Conservation (phyloP, 2,888 invertebrate genomes). For the Chironomus riparius region DNA sequence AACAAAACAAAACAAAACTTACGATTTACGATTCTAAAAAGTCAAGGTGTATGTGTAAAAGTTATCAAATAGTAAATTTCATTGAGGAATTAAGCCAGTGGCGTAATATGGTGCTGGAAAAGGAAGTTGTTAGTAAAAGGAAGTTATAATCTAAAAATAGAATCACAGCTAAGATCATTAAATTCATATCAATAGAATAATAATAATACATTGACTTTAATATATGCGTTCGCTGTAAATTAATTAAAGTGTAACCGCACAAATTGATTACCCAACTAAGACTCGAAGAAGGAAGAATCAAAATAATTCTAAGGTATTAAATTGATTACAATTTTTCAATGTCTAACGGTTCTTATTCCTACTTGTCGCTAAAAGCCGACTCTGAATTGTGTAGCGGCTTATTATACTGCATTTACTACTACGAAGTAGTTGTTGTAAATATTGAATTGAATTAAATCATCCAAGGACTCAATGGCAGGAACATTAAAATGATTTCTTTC, state of each 20-base stretch:
- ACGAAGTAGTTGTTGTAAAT: neutral
- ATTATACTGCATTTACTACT: neutral
- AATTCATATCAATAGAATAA: too few species aligned
- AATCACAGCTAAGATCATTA: too few species aligned
- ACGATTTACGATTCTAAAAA: neutral
- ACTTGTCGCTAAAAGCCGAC: neutral
- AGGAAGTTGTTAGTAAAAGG: too few species aligned
- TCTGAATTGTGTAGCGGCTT: neutral
- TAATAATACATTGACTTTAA: too few species aligned
- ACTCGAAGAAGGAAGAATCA: too few species aligned
- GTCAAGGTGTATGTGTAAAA: constrained; percentile 8
- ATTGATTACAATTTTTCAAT: neutral
- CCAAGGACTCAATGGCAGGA: constrained; percentile 17
- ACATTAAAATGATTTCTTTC: neutral
- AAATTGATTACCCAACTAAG: too few species aligned
- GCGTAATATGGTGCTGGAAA: neutral
- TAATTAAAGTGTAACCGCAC: neutral
- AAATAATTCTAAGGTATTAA: neutral
- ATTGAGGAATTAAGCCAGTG: constrained; percentile 11
- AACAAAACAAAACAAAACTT: neutral
- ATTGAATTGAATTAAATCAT: constrained; percentile 24
- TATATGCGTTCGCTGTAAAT: neutral
- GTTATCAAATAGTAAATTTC: constrained; percentile 9
- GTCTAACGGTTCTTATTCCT: neutral
- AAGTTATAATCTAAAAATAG: too few species aligned